Percentiles rank a stretch among this genome's conserved stretches.
Conservation (phyloP, 2,113 vertebrate species). For the Egretta garzetta region DNA sequence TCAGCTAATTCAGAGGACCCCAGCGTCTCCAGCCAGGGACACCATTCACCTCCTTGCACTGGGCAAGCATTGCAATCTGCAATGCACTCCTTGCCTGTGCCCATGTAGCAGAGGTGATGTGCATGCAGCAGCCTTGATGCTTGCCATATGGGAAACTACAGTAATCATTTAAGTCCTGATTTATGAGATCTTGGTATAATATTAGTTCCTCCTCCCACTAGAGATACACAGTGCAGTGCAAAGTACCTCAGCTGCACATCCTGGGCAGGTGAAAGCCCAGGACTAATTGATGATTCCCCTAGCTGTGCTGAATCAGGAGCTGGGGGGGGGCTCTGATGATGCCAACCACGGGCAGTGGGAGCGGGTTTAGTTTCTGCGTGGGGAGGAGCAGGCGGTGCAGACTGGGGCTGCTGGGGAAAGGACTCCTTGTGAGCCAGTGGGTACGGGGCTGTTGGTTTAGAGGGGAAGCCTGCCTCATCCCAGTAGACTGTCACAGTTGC, state of each 20-base stretch:
- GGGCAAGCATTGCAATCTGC: not conserved
- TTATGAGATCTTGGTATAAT: not conserved
- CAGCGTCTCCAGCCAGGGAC: not conserved
- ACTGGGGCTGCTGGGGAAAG: not conserved
- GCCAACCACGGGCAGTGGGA: rapidly evolving
- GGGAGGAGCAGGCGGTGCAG: not conserved
- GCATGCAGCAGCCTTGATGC: not conserved
- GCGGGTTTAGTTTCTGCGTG: not conserved
- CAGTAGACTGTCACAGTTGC: not conserved
- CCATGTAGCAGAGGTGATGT: rapidly evolving
- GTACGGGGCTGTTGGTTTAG: not conserved
- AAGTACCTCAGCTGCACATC: not conserved
- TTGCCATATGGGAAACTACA: not conserved
- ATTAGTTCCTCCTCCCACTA: not conserved
- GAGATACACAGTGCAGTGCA: not conserved
- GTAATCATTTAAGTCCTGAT: not conserved
- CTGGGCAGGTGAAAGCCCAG: not conserved
- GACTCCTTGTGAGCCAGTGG: not conserved
- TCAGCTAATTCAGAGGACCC: not conserved
- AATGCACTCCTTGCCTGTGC: not conserved
- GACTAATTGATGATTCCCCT: not conserved
- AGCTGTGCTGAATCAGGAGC: not conserved
- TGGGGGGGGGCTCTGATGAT: not conserved
- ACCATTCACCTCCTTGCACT: not conserved
- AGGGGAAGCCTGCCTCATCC: not conserved